Evolutionary conservation across 2,888 invertebrate species (phyloP), one percentile per base, ranked within the genome.

Genomic region (Dorcus hopei): DNA sequence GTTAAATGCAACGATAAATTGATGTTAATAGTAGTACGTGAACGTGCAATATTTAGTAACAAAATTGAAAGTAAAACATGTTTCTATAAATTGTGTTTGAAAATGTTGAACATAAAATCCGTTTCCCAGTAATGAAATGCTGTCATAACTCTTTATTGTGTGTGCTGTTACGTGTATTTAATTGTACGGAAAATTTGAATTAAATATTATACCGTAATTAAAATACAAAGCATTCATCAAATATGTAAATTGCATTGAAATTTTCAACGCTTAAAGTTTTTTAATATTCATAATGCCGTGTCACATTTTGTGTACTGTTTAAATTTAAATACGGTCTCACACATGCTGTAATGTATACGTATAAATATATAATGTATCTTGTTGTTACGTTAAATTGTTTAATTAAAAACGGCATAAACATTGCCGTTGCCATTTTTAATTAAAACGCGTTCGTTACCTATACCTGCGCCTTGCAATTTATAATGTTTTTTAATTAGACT

Each of bases 171-270:
- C 73, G 72, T 73, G 74, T 75, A 75, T 76, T 77, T 77, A 78
- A 78, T 78, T 78, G 77, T 76, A 74, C 73, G 75, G 77, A 76
- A 78, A 78, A 78, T 77, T 75, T 75, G 77, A 77, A 77, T 78
- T 78, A 77, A 78, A 78, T 78, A 78, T 77, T 74, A 77, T 74
- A 76, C 74, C 70, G 74, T 75, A 77, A 78, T 78, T 77, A 77
- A 78, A 78, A 78, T 76, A 78, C 77, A 77, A 77, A 78, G 77
- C 77, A 70, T 75, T 76, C 78, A 77, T 78, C 77, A 77, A 77
- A 77, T 77, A 78, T 78, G 77, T 65, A 77, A 76, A 78, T 77
- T 73, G 74, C 74, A 75, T 75, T 76, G 74, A 74, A 77, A 76
- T 74, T 77, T 78, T 76, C 75, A 74, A 70, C 76, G 74, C 73